Percentiles rank a stretch among this genome's conserved stretches.
These are phyloP conservation scores for Oedothorax gibbosus DNA, from an alignment of 1,140 invertebrate species.

Conservation along the genomic window DNA sequence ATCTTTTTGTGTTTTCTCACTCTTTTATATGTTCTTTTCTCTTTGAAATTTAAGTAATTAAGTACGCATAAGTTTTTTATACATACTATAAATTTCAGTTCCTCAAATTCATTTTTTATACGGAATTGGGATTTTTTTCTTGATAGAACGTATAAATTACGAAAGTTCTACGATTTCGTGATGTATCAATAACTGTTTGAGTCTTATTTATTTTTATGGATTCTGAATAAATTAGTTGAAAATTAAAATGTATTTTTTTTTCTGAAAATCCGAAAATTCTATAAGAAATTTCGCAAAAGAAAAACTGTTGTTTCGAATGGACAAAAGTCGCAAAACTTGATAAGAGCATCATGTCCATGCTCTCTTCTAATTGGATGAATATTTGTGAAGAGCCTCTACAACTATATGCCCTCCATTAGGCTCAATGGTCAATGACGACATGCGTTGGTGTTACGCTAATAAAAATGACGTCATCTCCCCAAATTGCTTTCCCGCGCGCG, in stretches of 20 bases:
- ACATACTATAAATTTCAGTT: not conserved
- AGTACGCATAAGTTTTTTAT: not conserved
- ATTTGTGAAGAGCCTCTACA: too few relatives aligned
- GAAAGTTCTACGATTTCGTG: not conserved
- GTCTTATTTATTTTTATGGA: too few relatives aligned
- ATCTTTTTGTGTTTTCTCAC: not conserved
- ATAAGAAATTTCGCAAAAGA: too few relatives aligned
- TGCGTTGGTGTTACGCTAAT: not conserved
- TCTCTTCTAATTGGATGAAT: too few relatives aligned
- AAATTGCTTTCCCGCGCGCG: not conserved
- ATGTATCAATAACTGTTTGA: not conserved
- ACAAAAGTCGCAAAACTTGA: too few relatives aligned
- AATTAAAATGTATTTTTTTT: too few relatives aligned
- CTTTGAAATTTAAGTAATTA: not conserved
- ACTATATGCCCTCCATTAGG: too few relatives aligned
- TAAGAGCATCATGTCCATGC: too few relatives aligned
- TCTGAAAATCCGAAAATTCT: too few relatives aligned
- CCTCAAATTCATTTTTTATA: not conserved
- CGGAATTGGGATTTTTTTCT: not conserved
- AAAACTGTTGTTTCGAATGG: too few relatives aligned
- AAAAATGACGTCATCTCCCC: slow-evolving; percentile 20
- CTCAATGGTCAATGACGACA: slow-evolving; percentile 12
- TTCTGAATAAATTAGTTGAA: too few relatives aligned
- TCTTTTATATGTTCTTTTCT: slow-evolving; percentile 11
- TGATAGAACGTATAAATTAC: not conserved